Base-by-base conservation (phyloP, 2,888 invertebrate genomes). In the Sphaeridia pumilis region DNA sequence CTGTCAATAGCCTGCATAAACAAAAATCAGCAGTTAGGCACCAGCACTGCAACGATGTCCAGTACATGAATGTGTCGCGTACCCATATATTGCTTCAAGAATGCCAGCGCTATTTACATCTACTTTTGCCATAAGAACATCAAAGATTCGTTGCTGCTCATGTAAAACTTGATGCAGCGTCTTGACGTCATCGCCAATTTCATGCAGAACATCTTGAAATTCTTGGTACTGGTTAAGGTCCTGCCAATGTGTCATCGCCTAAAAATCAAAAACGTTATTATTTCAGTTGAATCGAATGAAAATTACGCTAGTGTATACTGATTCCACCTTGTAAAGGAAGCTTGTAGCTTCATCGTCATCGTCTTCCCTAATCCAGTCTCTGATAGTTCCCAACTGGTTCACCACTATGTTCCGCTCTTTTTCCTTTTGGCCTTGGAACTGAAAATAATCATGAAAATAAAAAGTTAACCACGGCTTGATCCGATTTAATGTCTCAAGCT, bases 201-300 rank as follows among this genome's bases (percentile, higher is more conserved):
- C 83, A 60, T 79, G 81, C 58, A 81, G 78, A 66, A 94, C 87
- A 49, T 77, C 75, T 44, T 80, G 78, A 70, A 83, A 93, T 67
- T 84, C 82, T 64, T 87, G 81, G 0, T 89, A 85, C 58, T 88
- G 76, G 72, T 94, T 93, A 22, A 93, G 76, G 2, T 83, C 84
- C 67, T 80, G 80, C 92, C 93, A 95, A 75, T 93, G 93, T 58
- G 82, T 79, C 22, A 93, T 70, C 0, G 87, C 79, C 69, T 87
- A 79, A 65, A 35, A 7, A 5, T 5, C 38, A 38, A 17, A 38
- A 14, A 31, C 7, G 14, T 7, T 10, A 31, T 7, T 14, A 14
- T 10, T 31, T 17, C 12, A 38, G 20, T 38, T 17, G 17, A 38
- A 20, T 10, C 38, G 20, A 5, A 38, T 38, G 12, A 5, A 14